A percentile compares a stretch with the other conserved stretches of the same genome.
Conservation (phyloP, 2,888 invertebrate genomes). For the Mimachlamys varia region DNA sequence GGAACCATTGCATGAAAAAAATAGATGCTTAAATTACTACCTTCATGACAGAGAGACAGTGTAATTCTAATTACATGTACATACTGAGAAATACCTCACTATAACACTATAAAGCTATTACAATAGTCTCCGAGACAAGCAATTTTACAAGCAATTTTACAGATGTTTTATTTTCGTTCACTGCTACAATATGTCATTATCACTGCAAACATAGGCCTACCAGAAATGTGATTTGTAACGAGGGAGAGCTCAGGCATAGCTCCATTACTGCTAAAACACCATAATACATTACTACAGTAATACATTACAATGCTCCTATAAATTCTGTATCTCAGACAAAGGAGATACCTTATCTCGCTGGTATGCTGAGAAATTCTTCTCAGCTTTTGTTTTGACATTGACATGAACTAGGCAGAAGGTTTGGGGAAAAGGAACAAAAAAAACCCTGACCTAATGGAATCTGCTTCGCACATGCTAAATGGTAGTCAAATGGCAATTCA, state of each 20-base stretch:
- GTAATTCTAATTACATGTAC: too few species aligned
- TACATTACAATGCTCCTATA: neutral
- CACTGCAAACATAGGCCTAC: neutral
- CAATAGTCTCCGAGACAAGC: too few species aligned
- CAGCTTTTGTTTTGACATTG: slow-evolving; percentile 19
- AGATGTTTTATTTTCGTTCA: too few species aligned
- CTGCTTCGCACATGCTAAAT: neutral
- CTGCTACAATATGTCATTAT: neutral
- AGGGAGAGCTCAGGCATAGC: slow-evolving; percentile 1
- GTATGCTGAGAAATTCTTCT: neutral
- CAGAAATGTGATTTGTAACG: neutral
- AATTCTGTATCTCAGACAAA: neutral
- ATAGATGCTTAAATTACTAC: too few species aligned
- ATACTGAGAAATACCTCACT: too few species aligned
- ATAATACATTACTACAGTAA: neutral
- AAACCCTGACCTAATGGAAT: neutral
- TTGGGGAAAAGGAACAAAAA: neutral
- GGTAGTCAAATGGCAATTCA: neutral
- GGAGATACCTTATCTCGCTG: neutral
- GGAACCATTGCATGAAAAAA: too few species aligned
- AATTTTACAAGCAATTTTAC: too few species aligned
- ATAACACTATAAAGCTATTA: too few species aligned
- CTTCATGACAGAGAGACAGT: too few species aligned
- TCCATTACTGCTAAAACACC: slow-evolving; percentile 1
- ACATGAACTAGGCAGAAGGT: slow-evolving; percentile 2